A percentile compares a stretch with the other conserved stretches of the same genome.
Conservation (phyloP, 2,797 vertebrate species). For the Podarcis siculus region DNA sequence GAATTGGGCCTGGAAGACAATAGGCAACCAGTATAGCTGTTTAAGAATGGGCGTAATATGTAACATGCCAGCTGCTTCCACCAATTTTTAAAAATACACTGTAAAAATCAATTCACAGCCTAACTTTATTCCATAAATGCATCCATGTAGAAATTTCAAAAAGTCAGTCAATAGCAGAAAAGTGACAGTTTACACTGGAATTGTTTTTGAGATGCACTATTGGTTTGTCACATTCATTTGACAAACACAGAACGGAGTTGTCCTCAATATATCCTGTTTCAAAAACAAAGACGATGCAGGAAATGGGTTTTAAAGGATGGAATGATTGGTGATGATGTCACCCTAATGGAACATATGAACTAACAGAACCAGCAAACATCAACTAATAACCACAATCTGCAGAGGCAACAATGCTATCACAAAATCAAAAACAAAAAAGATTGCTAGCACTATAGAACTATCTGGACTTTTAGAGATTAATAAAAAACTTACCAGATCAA, state of each 20-base stretch:
- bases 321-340: constrained; percentile 30
- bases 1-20: too few relatives aligned
- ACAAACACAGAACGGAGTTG: not conserved
- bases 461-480: not conserved
- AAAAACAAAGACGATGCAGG: not conserved
- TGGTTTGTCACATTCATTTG: not conserved
- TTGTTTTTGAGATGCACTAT: not conserved
- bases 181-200: not conserved
- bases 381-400: constrained; percentile 36
- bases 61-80: too few relatives aligned
- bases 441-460: not conserved
- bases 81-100: not conserved
- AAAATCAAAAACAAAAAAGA: constrained; percentile 45
- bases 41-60: not conserved
- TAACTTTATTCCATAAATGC: not conserved
- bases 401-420: not conserved
- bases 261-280: not conserved
- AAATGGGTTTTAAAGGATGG: not conserved
- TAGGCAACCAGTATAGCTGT: too few relatives aligned
- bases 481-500: not conserved
- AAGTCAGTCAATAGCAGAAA: not conserved
- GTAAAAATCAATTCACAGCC: not conserved
- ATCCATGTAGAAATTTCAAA: not conserved
- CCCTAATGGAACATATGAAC: not conserved
- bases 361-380: constrained; percentile 48